Conservation (phyloP, 2,797 vertebrate species). For the Lagodon rhomboides region DNA sequence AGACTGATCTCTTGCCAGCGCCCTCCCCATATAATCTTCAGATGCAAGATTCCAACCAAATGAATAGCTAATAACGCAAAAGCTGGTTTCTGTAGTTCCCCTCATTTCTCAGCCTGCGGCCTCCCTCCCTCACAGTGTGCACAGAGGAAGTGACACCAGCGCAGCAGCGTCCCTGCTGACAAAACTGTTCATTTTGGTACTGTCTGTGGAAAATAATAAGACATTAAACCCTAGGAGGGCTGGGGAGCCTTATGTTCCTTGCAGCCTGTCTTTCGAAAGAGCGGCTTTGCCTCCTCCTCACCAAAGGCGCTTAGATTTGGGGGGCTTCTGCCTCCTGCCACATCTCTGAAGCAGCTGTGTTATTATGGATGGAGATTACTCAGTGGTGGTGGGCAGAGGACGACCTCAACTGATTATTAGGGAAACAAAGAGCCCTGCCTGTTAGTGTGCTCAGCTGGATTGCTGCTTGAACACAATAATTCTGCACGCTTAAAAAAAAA, state of each 20-base stretch:
- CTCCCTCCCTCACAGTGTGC: conserved; percentile 21
- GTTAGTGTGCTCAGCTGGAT: conserved; percentile 31
- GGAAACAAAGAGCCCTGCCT: conserved; percentile 67
- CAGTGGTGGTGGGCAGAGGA: conserved; percentile 74
- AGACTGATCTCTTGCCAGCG: conserved; percentile 38
- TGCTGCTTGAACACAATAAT: conserved; percentile 53
- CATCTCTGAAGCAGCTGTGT: conserved; percentile 73
- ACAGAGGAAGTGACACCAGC: conserved; percentile 70
- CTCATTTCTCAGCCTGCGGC: conserved; percentile 36
- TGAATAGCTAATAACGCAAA: conserved; percentile 33
- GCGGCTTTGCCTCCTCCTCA: conserved; percentile 72
- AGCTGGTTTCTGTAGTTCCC: conserved; percentile 12
- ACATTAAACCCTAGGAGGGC: conserved; percentile 81
- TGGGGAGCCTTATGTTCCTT: conserved; percentile 71
- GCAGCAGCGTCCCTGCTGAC: conserved; percentile 64
- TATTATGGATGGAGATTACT: conserved; percentile 79
- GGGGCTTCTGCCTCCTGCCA: conserved; percentile 70
- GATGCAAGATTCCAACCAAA: conserved; percentile 40
- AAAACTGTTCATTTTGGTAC: conserved; percentile 73
- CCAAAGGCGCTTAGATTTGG: conserved; percentile 70
- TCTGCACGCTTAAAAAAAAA: conserved; percentile 23
- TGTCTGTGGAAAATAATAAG: conserved; percentile 79
- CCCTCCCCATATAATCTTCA: conserved; percentile 38
- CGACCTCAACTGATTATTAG: conserved; percentile 80
- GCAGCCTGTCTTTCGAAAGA: conserved; percentile 65